Evolutionary conservation across 2,888 invertebrate species (phyloP), one percentile per base, ranked within the genome.

Genomic region (Sphaeridia pumilis): DNA sequence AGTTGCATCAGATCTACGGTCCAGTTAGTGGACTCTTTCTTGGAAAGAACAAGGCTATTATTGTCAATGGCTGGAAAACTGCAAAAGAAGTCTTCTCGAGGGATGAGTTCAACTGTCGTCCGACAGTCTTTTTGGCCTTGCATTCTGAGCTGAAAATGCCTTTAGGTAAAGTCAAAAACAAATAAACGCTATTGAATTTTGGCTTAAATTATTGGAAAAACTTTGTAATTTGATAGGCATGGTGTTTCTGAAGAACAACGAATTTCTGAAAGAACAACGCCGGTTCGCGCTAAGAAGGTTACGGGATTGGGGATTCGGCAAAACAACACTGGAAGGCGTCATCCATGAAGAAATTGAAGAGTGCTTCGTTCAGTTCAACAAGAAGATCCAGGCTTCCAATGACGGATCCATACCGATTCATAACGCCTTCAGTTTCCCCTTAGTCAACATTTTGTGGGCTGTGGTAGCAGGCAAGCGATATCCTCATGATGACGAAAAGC

Each of bases 61-160:
- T 76, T 0, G 78, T 78, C 1, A 73, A 73, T 24, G 76, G 77
- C 0, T 75, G 74, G 62, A 69, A 74, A 2, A 60, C 74, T 1
- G 71, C 80, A 1, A 73, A 72, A 14, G 71, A 75, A 51, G 73
- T 81, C 2, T 71, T 81, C 44, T 69, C 70, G 0, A 69, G 71
- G 14, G 79, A 81, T 50, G 78, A 77, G 22, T 83, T 75, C 60
- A 77, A 78, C 54, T 81, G 78, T 0, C 70, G 83, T 22, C 83
- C 83, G 0, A 76, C 81, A 66, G 79, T 80, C 65, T 82, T 82
- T 61, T 69, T 78, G 12, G 35, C 42, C 4, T 21, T n/a, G 4
- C 21, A 49, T 43, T 34, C 42, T 2, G 34, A 49, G 31, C 20
- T 28, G 2, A 20, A 43, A 5, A 43, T 2, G 2, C n/a, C 28